Evolutionary conservation across 37 sponge, comb jelly and placozoan genomes (phyloP), one percentile per base, ranked within the genome.

Genomic region (Lycopodina hypogea): DNA sequence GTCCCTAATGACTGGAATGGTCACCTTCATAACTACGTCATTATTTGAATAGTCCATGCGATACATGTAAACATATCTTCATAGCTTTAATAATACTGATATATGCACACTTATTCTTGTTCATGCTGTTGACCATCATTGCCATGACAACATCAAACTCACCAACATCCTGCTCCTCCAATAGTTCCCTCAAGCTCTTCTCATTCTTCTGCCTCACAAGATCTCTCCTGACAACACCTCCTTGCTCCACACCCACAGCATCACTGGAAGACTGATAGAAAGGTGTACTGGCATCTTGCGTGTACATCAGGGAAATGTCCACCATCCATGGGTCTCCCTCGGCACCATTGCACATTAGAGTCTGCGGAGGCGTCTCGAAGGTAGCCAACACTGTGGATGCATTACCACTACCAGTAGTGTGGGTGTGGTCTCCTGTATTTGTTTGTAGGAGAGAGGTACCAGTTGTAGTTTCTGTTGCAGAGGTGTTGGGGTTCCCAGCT

Each of bases 101-200:
- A n/a, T n/a, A n/a, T n/a, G n/a, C n/a, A n/a, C n/a, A n/a, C n/a
- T n/a, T n/a, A n/a, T n/a, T n/a, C n/a, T n/a, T n/a, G n/a, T n/a
- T n/a, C n/a, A n/a, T n/a, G n/a, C n/a, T n/a, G n/a, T n/a, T n/a
- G n/a, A n/a, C n/a, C n/a, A n/a, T n/a, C n/a, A n/a, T n/a, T n/a
- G n/a, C 48, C 48, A 45, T 45, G 8, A 45, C 48, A n/a, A 45
- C 48, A 45, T 45, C 48, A 42, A 48, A 73, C 87, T 30, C 28
- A 90, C 91, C 88, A 19, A 65, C 58, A 40, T 74, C 87, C 22
- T 81, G 83, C 57, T 82, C 72, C 69, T 72, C 69, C 28, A 90
- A 64, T 32, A 90, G 74, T 42, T 90, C 79, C 39, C 59, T 74
- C 1, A 83, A 69, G 19, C 77, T 26, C 59, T 68, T 64, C 72